These are phyloP conservation scores for Pseudomugil tenellus DNA, from an alignment of 2,797 vertebrate genomes.

Conservation along the genomic window DNA sequence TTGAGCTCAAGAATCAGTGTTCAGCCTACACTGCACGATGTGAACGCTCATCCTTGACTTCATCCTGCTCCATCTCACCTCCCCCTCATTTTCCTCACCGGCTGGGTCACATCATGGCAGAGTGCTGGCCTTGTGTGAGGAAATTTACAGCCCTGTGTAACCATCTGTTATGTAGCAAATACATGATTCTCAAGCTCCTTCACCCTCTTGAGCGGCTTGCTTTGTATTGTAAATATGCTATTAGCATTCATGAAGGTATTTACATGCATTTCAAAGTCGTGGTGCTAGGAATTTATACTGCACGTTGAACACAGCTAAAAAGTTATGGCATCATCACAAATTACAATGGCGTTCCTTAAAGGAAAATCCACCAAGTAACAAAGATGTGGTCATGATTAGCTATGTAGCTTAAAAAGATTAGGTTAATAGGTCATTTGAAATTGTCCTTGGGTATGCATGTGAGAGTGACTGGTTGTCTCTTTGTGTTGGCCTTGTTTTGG, in stretches of 20 bases:
- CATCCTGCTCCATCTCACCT: slow-evolving; percentile 38
- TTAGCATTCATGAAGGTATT: slow-evolving; percentile 84
- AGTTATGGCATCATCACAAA: slow-evolving; percentile 40
- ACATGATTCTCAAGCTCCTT: slow-evolving; percentile 49
- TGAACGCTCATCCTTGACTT: slow-evolving; percentile 71
- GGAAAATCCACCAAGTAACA: slow-evolving; percentile 5
- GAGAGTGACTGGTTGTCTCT: too few species aligned
- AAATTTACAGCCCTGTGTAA: slow-evolving; percentile 72
- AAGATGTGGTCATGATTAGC: not conserved
- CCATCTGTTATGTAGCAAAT: slow-evolving; percentile 74
- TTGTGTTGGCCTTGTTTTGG: too few species aligned
- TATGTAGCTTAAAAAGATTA: too few species aligned
- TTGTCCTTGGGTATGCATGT: too few species aligned
- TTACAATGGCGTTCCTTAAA: slow-evolving; percentile 38
- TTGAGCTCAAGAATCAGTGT: slow-evolving; percentile 37
- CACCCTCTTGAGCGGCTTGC: slow-evolving; percentile 52
- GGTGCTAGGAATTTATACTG: slow-evolving; percentile 57
- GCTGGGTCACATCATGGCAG: slow-evolving; percentile 56
- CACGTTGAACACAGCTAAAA: slow-evolving; percentile 24
- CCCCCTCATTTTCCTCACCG: slow-evolving; percentile 23
- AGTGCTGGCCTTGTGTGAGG: slow-evolving; percentile 63
- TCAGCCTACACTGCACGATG: slow-evolving; percentile 23
- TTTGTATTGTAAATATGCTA: slow-evolving; percentile 73
- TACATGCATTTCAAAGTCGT: slow-evolving; percentile 74
- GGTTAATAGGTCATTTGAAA: too few species aligned